Evolutionary conservation across 2,888 invertebrate species (phyloP), one percentile per base, ranked within the genome.

Genomic region (Antheraea assamensis): DNA sequence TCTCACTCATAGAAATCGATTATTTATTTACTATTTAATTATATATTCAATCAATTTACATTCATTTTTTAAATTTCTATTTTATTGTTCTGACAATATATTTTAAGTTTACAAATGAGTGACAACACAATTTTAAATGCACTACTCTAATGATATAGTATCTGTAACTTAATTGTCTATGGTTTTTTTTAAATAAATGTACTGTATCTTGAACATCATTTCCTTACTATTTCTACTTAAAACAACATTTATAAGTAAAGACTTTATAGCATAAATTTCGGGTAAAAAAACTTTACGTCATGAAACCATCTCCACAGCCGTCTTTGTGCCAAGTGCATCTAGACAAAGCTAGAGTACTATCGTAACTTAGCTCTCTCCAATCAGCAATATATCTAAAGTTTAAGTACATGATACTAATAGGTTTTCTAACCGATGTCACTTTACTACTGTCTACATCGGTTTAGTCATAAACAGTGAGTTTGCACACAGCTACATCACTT

Each of bases 281-380:
- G 15, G 2, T 7, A 35, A 68, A 68, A n/a, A 35, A 21, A n/a
- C 35, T 68, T 35, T 2, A 35, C n/a, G 2, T n/a, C 31, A 68
- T 21, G n/a, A 68, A 68, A 66, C 7, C 77, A 71, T 78, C 87
- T 90, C 89, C 72, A 87, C 24, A 49, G 52, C 49, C 71, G 77
- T 66, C 79, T 47, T 75, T 89, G 83, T 88, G 75, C 85, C 79
- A 87, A 90, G 82, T 88, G 87, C 89, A 89, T 88, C 87, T 88
- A 89, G 86, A 88, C 89, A 89, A 89, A 88, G 88, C 83, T 87
- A 85, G 83, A 82, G 85, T 83, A 84, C 86, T 86, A 86, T 88
- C 83, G 82, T 82, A 85, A 86, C 81, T 82, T 79, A 81, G 79
- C 90, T 90, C 91, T 91, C 91, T 87, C 88, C 80, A 72, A 77